These are phyloP conservation scores for Mizuhopecten yessoensis DNA, from an alignment of 1,140 invertebrate genomes.

Conservation along the genomic window DNA sequence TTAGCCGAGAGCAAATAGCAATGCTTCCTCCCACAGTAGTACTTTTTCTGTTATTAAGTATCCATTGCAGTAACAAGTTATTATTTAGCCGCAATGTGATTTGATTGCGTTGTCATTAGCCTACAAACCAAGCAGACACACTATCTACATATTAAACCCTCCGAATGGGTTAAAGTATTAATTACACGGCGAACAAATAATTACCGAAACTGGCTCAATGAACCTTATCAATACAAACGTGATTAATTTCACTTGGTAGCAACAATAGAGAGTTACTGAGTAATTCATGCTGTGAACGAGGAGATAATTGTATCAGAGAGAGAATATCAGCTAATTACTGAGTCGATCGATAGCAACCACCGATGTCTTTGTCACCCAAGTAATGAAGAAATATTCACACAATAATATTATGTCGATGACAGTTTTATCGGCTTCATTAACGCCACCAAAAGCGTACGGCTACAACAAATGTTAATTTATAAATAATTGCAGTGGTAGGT, in stretches of 20 bases:
- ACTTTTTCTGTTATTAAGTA: background rate
- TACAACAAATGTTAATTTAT: background rate
- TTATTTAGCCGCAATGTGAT: background rate
- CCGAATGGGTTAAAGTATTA: background rate
- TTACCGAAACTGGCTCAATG: too few species aligned
- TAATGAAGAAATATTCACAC: constrained; percentile 1
- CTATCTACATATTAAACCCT: background rate
- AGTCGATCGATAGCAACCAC: background rate
- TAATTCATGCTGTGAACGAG: constrained; percentile 9
- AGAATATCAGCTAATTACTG: background rate
- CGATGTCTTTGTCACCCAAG: background rate
- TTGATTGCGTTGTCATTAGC: background rate
- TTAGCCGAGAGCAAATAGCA: background rate
- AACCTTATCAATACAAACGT: background rate
- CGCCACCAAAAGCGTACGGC: background rate
- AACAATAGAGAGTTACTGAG: background rate
- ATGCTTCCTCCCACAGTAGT: background rate
- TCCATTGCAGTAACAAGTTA: background rate
- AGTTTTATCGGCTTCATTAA: constrained; percentile 30
- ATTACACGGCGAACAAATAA: background rate
- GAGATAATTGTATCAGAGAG: background rate
- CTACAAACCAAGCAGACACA: background rate
- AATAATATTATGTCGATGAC: constrained; percentile 16
- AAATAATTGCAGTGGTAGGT: background rate
- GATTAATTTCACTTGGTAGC: constrained; percentile 17